Conservation (phyloP, 2,888 invertebrate genomes). For the Lepeophtheirus nordmannii region DNA sequence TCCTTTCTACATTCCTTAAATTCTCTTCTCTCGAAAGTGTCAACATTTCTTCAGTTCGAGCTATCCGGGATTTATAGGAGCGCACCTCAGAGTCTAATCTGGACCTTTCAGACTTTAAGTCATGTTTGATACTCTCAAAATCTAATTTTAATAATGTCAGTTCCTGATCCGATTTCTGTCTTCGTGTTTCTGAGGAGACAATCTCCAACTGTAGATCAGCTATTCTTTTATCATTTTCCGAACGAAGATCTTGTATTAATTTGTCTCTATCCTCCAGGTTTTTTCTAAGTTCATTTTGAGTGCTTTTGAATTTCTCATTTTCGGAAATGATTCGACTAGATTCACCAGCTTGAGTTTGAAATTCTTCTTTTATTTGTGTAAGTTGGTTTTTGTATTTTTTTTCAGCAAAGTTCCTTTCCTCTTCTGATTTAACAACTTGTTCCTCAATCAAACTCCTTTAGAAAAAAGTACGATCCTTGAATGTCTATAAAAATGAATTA, state of each 20-base stretch:
- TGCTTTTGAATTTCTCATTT: neutral
- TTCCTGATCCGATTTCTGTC: slow-evolving; percentile 5
- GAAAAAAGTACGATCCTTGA: too few relatives aligned
- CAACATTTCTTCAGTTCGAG: slow-evolving; percentile 5
- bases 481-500: too few relatives aligned
- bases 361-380: neutral
- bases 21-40: neutral
- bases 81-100: neutral
- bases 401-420: slow-evolving; percentile 1
- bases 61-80: neutral
- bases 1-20: neutral
- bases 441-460: slow-evolving; percentile 6
- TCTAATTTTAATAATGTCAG: neutral
- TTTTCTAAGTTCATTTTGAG: slow-evolving; percentile 11
- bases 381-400: neutral
- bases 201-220: slow-evolving; percentile 12
- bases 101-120: neutral
- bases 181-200: neutral
- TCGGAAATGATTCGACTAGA: slow-evolving; percentile 7
- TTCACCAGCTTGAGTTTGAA: neutral
- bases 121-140: neutral
- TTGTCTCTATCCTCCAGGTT: neutral
- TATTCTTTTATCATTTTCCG: slow-evolving; percentile 8
- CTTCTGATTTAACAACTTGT: slow-evolving; percentile 7
- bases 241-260: neutral